These are phyloP conservation scores for Solenopsis invicta DNA, from an alignment of 1,140 invertebrate species.

Conservation along the genomic window DNA sequence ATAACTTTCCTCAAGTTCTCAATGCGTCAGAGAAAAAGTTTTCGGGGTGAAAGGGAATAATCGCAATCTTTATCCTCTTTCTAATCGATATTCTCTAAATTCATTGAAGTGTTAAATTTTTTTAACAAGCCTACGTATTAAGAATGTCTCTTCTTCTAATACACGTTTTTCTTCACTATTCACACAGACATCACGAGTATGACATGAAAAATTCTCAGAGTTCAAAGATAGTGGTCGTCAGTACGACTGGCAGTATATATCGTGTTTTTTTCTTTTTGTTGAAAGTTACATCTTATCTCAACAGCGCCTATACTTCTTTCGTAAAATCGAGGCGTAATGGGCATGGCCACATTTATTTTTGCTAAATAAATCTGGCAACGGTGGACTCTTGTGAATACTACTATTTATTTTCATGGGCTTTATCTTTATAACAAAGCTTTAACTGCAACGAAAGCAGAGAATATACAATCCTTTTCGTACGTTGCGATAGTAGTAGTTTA, in stretches of 20 bases:
- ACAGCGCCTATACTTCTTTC: slow-evolving; percentile 49
- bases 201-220: slow-evolving; percentile 67
- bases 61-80: slow-evolving; percentile 27
- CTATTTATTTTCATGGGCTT: slow-evolving; percentile 78
- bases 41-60: slow-evolving; percentile 12
- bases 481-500: slow-evolving; percentile 68
- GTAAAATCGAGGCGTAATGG: slow-evolving; percentile 41
- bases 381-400: slow-evolving; percentile 77
- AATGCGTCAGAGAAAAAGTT: slow-evolving; percentile 41
- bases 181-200: slow-evolving; percentile 62
- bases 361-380: slow-evolving; percentile 75
- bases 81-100: slow-evolving; percentile 53
- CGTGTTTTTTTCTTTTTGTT: slow-evolving; percentile 61
- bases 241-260: slow-evolving; percentile 83
- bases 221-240: slow-evolving; percentile 70
- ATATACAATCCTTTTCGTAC: slow-evolving; percentile 80
- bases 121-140: slow-evolving; percentile 54
- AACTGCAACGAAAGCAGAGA: slow-evolving; percentile 80
- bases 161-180: slow-evolving; percentile 59
- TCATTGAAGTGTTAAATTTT: slow-evolving; percentile 55
- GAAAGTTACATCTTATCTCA: slow-evolving; percentile 62
- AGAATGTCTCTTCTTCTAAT: slow-evolving; percentile 46
- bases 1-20: slow-evolving; percentile 16
- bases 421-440: slow-evolving; percentile 76
- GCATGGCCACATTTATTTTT: slow-evolving; percentile 43